These are phyloP conservation scores for Lampropteryx suffumata DNA, from an alignment of 2,888 invertebrate species.

Conservation along the genomic window DNA sequence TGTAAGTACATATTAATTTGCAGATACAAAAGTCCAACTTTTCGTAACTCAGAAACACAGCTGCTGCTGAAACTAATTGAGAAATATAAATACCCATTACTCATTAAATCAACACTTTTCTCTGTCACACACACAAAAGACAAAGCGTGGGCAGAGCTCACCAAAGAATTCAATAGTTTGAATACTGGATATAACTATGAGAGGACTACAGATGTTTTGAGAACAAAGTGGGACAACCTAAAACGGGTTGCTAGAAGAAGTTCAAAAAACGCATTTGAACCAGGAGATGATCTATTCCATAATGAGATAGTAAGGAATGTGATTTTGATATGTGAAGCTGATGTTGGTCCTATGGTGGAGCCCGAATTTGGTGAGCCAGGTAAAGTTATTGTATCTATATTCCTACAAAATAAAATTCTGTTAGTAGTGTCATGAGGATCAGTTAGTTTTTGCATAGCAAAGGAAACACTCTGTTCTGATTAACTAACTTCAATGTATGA, in stretches of 20 bases:
- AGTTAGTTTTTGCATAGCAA: no score
- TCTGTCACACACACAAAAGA: constrained; percentile 59
- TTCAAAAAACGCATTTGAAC: constrained; percentile 54
- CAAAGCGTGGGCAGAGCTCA: constrained; percentile 59
- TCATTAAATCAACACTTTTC: constrained; percentile 59
- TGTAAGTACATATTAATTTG: not conserved
- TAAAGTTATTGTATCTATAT: not conserved
- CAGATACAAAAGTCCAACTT: constrained; percentile 59
- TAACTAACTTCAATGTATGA: no score
- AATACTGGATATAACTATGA: constrained; percentile 46
- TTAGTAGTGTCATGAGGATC: not conserved
- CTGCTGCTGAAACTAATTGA: constrained; percentile 55
- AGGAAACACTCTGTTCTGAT: no score
- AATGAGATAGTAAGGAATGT: constrained; percentile 49
- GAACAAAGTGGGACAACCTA: constrained; percentile 69
- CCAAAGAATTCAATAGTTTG: constrained; percentile 56
- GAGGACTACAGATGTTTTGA: constrained; percentile 55
- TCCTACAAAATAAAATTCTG: no score
- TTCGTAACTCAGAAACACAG: constrained; percentile 56
- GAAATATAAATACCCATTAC: constrained; percentile 57
- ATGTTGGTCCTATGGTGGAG: constrained; percentile 14
- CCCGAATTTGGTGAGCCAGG: constrained; percentile 8
- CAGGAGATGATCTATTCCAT: constrained; percentile 42
- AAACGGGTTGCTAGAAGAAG: constrained; percentile 55
- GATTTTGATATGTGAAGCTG: constrained; percentile 24